Conservation (phyloP, 2,797 vertebrate species). For the Caiman crocodilus region DNA sequence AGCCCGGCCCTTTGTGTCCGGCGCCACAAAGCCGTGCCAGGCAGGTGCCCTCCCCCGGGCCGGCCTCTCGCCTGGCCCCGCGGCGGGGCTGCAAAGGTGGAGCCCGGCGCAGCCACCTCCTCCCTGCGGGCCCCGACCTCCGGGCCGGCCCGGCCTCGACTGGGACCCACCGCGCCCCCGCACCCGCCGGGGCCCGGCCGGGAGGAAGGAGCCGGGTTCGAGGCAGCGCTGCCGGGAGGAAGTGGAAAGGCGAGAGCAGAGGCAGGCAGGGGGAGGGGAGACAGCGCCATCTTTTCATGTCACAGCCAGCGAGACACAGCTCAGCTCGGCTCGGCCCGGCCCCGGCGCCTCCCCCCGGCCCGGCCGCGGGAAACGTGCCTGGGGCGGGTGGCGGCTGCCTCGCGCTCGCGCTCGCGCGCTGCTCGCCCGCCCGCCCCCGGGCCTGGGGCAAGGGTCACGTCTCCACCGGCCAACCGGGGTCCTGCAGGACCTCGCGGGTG, state of each 20-base stretch:
- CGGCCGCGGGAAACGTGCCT: constrained; percentile 80
- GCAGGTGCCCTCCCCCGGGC: background rate
- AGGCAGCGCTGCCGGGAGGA: constrained; percentile 70
- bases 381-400: constrained; percentile 76
- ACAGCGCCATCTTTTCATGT: constrained; percentile 85
- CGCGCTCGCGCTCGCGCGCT: constrained; percentile 70
- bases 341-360: constrained; percentile 46
- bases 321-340: constrained; percentile 59
- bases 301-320: constrained; percentile 81
- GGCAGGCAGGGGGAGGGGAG: constrained; percentile 78
- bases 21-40: background rate
- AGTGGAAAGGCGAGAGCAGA: constrained; percentile 71
- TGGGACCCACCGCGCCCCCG: constrained; percentile 63
- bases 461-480: background rate
- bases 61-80: background rate
- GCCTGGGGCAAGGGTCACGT: constrained; percentile 65
- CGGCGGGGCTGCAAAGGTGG: too few relatives aligned
- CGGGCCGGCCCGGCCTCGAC: constrained; percentile 67
- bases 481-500: background rate
- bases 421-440: constrained; percentile 47
- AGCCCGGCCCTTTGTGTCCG: background rate
- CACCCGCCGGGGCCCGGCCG: constrained; percentile 73
- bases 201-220: constrained; percentile 49
- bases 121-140: constrained; percentile 28
- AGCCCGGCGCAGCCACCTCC: background rate